These are phyloP conservation scores for Catalaphyllia jardinei DNA, from an alignment of 64 coral and sea anemone species.

Conservation along the genomic window DNA sequence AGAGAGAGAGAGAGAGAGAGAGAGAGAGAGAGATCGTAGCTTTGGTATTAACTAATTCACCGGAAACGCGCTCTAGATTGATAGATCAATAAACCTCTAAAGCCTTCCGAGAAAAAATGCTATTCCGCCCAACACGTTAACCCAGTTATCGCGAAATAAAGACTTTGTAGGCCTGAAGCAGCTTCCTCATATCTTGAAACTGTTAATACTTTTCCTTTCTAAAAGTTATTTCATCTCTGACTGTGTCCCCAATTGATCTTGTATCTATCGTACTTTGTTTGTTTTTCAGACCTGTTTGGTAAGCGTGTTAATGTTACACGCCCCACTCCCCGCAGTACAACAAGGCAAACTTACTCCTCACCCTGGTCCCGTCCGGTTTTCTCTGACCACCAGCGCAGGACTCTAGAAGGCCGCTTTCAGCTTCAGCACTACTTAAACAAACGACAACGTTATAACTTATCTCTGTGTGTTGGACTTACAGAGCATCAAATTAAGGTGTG, in stretches of 20 bases:
- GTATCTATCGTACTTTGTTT: background rate
- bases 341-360: background rate
- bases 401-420: slow-evolving; percentile 9
- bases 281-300: slow-evolving; percentile 1
- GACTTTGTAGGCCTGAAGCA: no score
- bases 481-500: slow-evolving; percentile 40
- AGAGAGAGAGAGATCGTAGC: background rate
- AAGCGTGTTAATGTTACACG: background rate
- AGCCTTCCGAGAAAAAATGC: background rate
- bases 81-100: background rate
- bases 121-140: background rate
- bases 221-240: no score
- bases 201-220: no score
- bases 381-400: background rate
- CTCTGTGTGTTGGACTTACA: slow-evolving; percentile 14
- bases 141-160: background rate
- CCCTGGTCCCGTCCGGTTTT: slow-evolving; percentile 33
- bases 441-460: slow-evolving; percentile 9
- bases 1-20: background rate
- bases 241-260: no score
- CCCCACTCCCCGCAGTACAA: background rate
- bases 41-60: background rate
- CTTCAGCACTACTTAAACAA: slow-evolving; percentile 11
- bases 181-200: no score
- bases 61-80: background rate